Evolutionary conservation across 1,140 invertebrate genomes (phyloP).

Genomic region (Cyrtorhinus lividipennis): DNA sequence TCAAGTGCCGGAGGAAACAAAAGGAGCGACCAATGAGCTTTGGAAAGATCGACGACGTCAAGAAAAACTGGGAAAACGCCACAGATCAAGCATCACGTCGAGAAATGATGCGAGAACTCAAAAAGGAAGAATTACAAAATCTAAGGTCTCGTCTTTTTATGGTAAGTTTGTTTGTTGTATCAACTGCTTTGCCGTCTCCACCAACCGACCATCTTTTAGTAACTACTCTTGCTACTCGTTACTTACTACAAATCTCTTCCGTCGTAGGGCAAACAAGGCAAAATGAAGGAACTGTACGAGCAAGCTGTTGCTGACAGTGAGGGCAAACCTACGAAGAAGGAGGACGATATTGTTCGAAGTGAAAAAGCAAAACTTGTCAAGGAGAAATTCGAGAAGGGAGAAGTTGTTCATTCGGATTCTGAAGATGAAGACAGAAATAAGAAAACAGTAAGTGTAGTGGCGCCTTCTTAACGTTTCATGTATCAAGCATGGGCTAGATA

Average conservation of each 20-base stretch:
- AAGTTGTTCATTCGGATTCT: constrained; percentile 34
- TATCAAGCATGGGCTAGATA: no score
- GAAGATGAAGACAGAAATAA: constrained; percentile 36
- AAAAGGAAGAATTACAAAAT: constrained; percentile 75
- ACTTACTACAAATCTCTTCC: no score
- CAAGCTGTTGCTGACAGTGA: constrained; percentile 71
- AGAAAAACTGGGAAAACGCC: constrained; percentile 58
- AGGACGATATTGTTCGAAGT: constrained; percentile 34
- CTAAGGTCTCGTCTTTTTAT: constrained; percentile 68
- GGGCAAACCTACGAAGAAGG: constrained; percentile 42
- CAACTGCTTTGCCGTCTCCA: no score
- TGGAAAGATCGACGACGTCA: constrained; percentile 70
- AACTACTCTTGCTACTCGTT: no score
- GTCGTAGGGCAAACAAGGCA: constrained; percentile 64
- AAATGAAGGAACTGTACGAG: constrained; percentile 83
- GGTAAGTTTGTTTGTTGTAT: no score
- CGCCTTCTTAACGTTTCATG: neutral
- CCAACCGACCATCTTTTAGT: no score
- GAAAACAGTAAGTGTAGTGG: constrained; percentile 2
- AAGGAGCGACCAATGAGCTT: constrained; percentile 60
- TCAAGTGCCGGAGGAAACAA: constrained; percentile 22
- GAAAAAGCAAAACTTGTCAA: constrained; percentile 56
- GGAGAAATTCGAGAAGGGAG: constrained; percentile 69
- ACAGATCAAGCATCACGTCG: constrained; percentile 38
- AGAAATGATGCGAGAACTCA: constrained; percentile 57